These are phyloP conservation scores for Phasianus colchicus DNA, from an alignment of 2,113 vertebrate species.

Conservation along the genomic window DNA sequence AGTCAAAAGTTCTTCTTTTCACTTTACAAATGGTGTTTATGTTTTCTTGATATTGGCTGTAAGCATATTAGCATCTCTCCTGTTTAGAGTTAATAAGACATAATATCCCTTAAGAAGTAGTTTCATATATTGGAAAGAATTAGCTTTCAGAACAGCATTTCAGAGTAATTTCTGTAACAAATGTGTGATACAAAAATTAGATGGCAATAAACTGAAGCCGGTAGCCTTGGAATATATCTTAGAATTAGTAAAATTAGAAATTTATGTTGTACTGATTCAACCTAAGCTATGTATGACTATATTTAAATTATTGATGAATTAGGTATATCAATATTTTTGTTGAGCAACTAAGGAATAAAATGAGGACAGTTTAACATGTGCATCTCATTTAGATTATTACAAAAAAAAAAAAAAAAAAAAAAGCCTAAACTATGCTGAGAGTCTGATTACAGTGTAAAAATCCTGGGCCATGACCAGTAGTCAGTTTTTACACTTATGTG, in stretches of 20 bases:
- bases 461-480: background rate
- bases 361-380: background rate
- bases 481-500: accelerated
- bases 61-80: background rate
- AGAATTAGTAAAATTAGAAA: background rate
- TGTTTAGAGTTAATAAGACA: background rate
- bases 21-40: background rate
- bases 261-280: background rate
- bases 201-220: background rate
- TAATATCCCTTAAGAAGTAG: background rate
- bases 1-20: background rate
- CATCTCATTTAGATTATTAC: background rate
- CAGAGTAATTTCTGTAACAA: background rate
- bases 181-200: background rate
- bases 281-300: background rate
- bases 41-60: background rate
- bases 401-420: background rate
- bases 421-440: background rate
- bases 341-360: background rate
- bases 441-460: background rate
- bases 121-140: background rate
- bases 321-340: background rate
- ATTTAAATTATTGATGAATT: background rate
- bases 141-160: background rate
- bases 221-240: background rate